Base-by-base conservation (phyloP, 2,113 vertebrate genomes). In the Pyxicephalus adspersus region DNA sequence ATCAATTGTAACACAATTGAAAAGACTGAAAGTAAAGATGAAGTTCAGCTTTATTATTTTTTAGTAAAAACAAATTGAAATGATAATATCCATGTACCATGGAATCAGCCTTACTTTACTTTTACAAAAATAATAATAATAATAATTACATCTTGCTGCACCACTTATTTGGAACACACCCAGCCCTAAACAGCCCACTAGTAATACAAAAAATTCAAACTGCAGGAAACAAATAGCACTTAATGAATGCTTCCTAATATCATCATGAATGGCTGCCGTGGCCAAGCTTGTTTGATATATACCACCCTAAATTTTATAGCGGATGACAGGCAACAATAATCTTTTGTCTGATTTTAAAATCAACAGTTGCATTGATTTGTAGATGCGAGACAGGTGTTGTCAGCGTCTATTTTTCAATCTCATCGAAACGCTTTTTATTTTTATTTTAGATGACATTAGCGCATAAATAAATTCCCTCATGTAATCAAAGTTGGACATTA, bases 311-410 rank as follows among this genome's bases (percentile, higher is more conserved):
- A 55, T 73, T 57, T 29, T 58, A 51, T 22, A 54, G 51, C 20
- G 29, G 70, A 57, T 73, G 54, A 73, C 54, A 73, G 55, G 70
- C 70, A 73, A 73, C 52, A 55, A 73, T 73, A 73, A 73, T 73
- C 70, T 57, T 73, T 55, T 73, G 70, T 57, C 70, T 73, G 54
- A 57, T 73, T 73, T 55, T 73, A 58, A 52, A 76, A 34, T 63
- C n/a, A 76, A 76, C 54, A 57, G 71, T 74, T 76, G 57, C 58
- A 51, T 61, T 76, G 58, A 76, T 76, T 76, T 76, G 73, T 64
- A 50, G 73, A 45, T 50, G 16, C 18, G n/a, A 76, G 73, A 63
- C 73, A 76, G 73, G 58, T 64, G 58, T 63, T 76, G 57, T 64
- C 58, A 50, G 29, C 23, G 28, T 20, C 38, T 76, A 76, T 64